Conservation (phyloP, 2,888 invertebrate genomes). For the Ceramica pisi region DNA sequence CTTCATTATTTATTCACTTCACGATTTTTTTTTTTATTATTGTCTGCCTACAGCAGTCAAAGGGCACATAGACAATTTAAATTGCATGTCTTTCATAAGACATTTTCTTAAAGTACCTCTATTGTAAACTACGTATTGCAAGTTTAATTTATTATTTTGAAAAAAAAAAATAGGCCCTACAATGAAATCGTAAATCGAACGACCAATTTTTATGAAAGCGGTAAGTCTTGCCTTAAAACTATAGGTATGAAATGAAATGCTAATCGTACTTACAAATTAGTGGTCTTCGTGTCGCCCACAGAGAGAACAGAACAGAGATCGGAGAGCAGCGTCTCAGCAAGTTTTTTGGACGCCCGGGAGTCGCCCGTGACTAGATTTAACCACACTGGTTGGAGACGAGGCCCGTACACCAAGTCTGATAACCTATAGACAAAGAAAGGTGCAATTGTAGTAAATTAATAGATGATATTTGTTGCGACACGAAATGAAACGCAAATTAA, state of each 20-base stretch:
- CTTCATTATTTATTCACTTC: too few species aligned
- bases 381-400: slow-evolving; percentile 93
- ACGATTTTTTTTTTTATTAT: too few species aligned
- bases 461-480: too few species aligned
- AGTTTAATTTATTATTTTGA: too few species aligned
- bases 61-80: too few species aligned
- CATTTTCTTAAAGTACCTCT: too few species aligned
- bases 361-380: slow-evolving; percentile 88
- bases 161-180: too few species aligned
- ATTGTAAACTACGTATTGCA: too few species aligned
- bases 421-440: slow-evolving; percentile 84
- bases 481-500: too few species aligned
- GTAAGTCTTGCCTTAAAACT: neutral
- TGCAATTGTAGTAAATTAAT: neutral
- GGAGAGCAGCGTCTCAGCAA: slow-evolving; percentile 79
- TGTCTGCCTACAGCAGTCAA: too few species aligned
- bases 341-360: slow-evolving; percentile 71
- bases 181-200: too few species aligned
- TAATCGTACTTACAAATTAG: slow-evolving; percentile 95
- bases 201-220: neutral
- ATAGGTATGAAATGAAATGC: neutral
- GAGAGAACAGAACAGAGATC: slow-evolving; percentile 93
- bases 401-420: slow-evolving; percentile 92
- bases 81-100: too few species aligned
- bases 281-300: slow-evolving; percentile 95